Evolutionary conservation across 2,888 invertebrate genomes (phyloP), one percentile per base, ranked within the genome.

Genomic region (Sminthurides aquaticus): DNA sequence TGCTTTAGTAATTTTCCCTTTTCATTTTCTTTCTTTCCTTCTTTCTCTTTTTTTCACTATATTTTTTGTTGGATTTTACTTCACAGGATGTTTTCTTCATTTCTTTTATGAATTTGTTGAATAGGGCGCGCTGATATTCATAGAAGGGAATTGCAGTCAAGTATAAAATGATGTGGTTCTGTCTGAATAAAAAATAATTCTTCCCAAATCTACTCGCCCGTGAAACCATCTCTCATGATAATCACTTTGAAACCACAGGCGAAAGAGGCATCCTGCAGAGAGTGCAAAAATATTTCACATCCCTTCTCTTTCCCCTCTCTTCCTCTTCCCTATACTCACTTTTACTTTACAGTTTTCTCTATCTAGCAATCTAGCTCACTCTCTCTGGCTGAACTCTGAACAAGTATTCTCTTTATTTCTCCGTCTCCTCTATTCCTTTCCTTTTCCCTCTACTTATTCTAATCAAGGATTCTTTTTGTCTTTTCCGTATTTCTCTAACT

Each of bases 221-320:
- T 67, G 61, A 67, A 67, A 64, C 61, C 67, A 67, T 67, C 67
- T 67, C 64, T 67, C 67, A 67, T 61, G 57, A 64, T 67, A 67
- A 67, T 67, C 64, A 67, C 67, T 67, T 64, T 49, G 57, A 58
- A 63, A 49, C 63, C 63, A 63, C 57, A 63, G 56, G 55, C 55
- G 62, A 34, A 62, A 62, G 62, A 56, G 62, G 62, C 56, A 62
- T 62, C 62, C 56, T 62, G 62, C 48, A 57, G 57, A 55, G 62
- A 25, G n/a, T 60, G 26, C 48, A 62, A 56, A 26, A 5, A 62
- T 34, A 34, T 34, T 34, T 34, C 43, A 34, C 43, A 34, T 34
- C 15, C 43, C 43, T 43, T 28, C 57, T 26, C 22, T 15, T 34
- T 58, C 48, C 27, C 15, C 57, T 43, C 58, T 48, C 58, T 22